Conservation (phyloP, 2,797 vertebrate species). For the Yasuhikotakia modesta region DNA sequence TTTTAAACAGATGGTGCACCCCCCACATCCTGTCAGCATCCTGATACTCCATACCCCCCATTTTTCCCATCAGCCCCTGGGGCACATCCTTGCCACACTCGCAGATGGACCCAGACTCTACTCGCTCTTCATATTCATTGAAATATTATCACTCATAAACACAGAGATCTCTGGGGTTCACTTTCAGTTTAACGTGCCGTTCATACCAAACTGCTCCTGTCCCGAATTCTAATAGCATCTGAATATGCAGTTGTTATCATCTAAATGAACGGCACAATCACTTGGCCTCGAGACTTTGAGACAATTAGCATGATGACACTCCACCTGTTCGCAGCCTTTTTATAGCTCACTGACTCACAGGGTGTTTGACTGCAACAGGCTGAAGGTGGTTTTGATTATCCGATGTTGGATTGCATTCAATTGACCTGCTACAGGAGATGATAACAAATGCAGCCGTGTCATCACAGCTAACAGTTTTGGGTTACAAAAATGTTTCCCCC, state of each 20-base stretch:
- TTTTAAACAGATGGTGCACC: conserved; percentile 47
- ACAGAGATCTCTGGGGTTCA: conserved; percentile 68
- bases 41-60: conserved; percentile 43
- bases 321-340: conserved; percentile 77
- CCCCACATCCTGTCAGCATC: conserved; percentile 49
- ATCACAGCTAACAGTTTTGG: background rate
- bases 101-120: conserved; percentile 53
- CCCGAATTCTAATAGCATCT: conserved; percentile 76
- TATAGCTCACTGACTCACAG: conserved; percentile 73
- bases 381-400: conserved; percentile 6
- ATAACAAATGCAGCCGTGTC: conserved; percentile 7
- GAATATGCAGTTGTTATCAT: conserved; percentile 75
- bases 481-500: no score
- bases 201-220: conserved; percentile 61
- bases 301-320: conserved; percentile 75
- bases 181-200: conserved; percentile 72
- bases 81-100: conserved; percentile 42
- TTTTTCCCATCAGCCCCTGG: conserved; percentile 41
- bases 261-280: conserved; percentile 80
- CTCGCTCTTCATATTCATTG: conserved; percentile 77
- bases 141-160: conserved; percentile 76
- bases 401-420: background rate
- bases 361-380: conserved; percentile 27
- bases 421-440: background rate
- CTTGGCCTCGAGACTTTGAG: conserved; percentile 75